Base-by-base conservation (phyloP, 2,797 vertebrate genomes). In the Ataeniobius toweri region DNA sequence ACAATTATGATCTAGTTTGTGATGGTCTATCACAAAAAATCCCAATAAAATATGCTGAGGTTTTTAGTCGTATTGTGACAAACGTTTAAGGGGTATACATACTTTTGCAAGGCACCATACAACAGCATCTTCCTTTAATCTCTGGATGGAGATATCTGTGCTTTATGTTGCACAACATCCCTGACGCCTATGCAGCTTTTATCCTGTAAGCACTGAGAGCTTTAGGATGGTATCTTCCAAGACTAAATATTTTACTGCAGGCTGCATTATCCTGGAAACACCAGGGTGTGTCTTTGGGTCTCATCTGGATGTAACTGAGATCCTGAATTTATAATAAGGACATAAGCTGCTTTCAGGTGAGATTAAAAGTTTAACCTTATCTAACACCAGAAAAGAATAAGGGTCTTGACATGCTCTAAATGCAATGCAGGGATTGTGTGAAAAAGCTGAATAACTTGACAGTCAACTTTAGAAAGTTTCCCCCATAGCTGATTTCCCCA, bases 401-500 rank as follows among this genome's bases (percentile, higher is more conserved):
- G 67, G n/a, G 16, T 77, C 75, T 77, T 76, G 53, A 58, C 26
- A 8, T 77, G 65, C 58, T 78, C 12, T 74, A 81, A 85, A 76
- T 75, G 65, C 16, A 72, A 75, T 44, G 5, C 44, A 79, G 26
- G 80, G 56, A 75, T 73, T 44, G 55, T 58, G 71, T 59, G 24
- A 28, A 22, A 58, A 73, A 74, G 41, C 48, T 69, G 78, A 83
- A 75, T 76, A 75, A 71, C 31, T 68, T 79, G 70, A 39, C 73
- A 76, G 50, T 31, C 16, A 48, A 28, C 50, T 75, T 28, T 78
- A 39, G 55, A 68, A 51, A 56, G 71, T 55, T 77, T 86, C 63
- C 48, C 69, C 84, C 74, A 53, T 36, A 51, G 56, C 77, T 80
- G 76, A 86, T 85, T 85, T 82, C 73, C 86, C 74, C 51, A 55